These are phyloP conservation scores for Heteromyza rotundicornis DNA, from an alignment of 2,888 invertebrate genomes.

Conservation along the genomic window DNA sequence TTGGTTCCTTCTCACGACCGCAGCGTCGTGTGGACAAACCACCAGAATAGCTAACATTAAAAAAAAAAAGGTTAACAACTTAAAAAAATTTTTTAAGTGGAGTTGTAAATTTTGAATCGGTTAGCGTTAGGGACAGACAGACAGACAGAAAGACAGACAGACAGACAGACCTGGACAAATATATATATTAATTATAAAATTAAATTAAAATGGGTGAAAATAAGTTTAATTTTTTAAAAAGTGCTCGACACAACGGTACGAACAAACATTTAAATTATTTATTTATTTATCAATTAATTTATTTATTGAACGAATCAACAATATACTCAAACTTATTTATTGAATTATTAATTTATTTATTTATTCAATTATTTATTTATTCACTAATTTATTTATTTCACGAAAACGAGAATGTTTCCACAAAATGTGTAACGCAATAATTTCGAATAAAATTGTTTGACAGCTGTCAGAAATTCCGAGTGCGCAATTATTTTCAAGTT, in stretches of 20 bases:
- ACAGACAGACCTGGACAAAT: neutral
- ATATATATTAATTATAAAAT: neutral
- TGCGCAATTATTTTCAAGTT: too few relatives aligned
- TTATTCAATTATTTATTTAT: conserved; percentile 3
- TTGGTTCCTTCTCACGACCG: too few relatives aligned
- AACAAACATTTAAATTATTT: too few relatives aligned
- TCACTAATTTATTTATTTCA: neutral
- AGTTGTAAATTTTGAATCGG: too few relatives aligned
- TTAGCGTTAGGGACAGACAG: too few relatives aligned
- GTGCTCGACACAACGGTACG: too few relatives aligned
- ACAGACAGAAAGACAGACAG: too few relatives aligned
- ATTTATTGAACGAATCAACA: neutral
- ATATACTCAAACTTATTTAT: neutral
- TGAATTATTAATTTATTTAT: conserved; percentile 2
- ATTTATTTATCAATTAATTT: conserved; percentile 20
- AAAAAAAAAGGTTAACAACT: too few relatives aligned
- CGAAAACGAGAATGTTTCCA: neutral
- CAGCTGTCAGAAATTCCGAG: neutral
- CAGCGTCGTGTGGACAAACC: too few relatives aligned
- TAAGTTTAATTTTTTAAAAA: conserved; percentile 25
- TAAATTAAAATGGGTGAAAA: conserved; percentile 14
- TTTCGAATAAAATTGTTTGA: conserved; percentile 1
- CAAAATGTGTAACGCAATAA: neutral
- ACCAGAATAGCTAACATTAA: too few relatives aligned
- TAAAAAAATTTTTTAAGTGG: too few relatives aligned